Evolutionary conservation across 2,797 vertebrate species (phyloP), one percentile per base, ranked within the genome.

Genomic region (Takifugu rubripes): DNA sequence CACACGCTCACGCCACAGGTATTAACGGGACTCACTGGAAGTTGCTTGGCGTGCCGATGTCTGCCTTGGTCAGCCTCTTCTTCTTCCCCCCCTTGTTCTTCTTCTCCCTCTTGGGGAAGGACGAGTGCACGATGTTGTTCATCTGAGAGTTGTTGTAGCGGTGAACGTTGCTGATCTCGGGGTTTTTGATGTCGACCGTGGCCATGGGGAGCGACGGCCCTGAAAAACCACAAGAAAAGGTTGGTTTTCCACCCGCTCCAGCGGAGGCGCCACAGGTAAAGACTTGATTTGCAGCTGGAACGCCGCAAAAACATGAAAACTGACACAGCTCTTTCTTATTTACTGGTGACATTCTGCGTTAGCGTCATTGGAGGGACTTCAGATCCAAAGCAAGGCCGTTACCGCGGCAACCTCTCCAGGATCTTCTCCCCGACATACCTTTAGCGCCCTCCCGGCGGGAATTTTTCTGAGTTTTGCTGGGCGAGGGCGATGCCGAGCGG

Each of bases 21-120:
- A 21, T 1, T 21, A 10, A 8, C 29, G 7, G 5, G 3, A 82
- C 94, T 92, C 89, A 99, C 96, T 98, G 95, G 86, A 99, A 99
- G 88, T 99, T 99, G 86, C 96, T 98, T 1, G 97, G 96, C 0
- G 96, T 97, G 81, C 97, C 97, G 77, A 99, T 99, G 88, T 99
- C 97, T 6, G 95, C 92, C 85, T 99, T 99, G 60, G 96, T 96
- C 84, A 99, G 78, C 80, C 81, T 95, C 84, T 98, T 99, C 88
- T 94, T 97, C 89, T 97, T 97, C 64, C 87, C 66, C 61, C 87
- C 64, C 87, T 96, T 98, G 75, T 83, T 88, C 87, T 97, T 97
- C 69, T 96, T 95, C 80, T 89, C 86, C 69, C 83, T 87, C 92
- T 93, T 96, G 84, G 85, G 91, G 82, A 97, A 93, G n/a, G 90